Percentiles rank a stretch among this genome's conserved stretches.
Conservation (phyloP, 1,140 invertebrate species). For the Lepidurus apus region DNA sequence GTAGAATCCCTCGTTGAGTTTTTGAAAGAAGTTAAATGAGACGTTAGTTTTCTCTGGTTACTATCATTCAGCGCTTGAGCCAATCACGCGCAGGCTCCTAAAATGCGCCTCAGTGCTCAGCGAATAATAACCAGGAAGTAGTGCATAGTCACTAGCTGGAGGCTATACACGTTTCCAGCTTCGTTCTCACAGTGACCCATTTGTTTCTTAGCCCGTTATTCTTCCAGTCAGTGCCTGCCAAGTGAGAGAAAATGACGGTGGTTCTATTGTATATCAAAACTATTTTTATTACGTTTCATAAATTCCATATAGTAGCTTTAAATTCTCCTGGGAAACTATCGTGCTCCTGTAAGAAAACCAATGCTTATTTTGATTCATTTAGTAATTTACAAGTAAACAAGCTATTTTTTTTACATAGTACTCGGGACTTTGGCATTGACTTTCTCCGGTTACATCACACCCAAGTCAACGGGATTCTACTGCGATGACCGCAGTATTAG, state of each 20-base stretch:
- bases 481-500: conserved; percentile 60
- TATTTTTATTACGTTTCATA: not conserved
- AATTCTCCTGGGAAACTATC: not conserved
- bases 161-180: too few relatives aligned
- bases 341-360: not conserved
- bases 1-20: too few relatives aligned
- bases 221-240: not conserved
- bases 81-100: too few relatives aligned
- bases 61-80: too few relatives aligned
- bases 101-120: too few relatives aligned
- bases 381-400: not conserved
- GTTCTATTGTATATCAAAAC: not conserved
- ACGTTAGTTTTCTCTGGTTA: too few relatives aligned
- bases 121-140: too few relatives aligned
- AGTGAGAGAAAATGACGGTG: not conserved
- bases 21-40: too few relatives aligned
- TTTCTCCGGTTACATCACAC: not conserved
- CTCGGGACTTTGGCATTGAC: not conserved
- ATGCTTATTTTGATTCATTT: not conserved
- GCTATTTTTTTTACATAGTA: not conserved
- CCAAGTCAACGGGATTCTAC: conserved; percentile 48
- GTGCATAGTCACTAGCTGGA: too few relatives aligned
- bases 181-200: too few relatives aligned
- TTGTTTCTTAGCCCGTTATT: too few relatives aligned
- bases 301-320: not conserved